Percentiles rank a stretch among this genome's conserved stretches.
phyloP scores from a whole-genome alignment of 2,888 invertebrate genomes.

The Lepidochrysops patricia region DNA sequence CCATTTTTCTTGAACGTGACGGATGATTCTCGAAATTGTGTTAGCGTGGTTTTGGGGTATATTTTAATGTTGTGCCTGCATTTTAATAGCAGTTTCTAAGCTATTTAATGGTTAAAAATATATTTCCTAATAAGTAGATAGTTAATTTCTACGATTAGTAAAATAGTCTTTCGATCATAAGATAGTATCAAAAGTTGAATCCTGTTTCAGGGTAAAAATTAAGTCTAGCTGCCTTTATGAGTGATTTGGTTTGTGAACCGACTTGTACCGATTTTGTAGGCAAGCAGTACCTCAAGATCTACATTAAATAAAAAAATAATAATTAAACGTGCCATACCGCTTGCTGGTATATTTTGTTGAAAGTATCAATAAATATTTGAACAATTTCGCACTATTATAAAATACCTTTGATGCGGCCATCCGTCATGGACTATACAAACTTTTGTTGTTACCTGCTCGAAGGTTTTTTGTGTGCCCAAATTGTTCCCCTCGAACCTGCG shows the following conservation, averaged over 20 bases:
- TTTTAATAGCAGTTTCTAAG: background rate
- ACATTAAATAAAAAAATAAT: background rate
- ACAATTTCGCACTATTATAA: constrained; percentile 47
- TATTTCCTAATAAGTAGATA: too few species aligned
- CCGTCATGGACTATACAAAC: constrained; percentile 37
- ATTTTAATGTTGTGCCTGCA: constrained; percentile 4
- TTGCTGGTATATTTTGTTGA: background rate
- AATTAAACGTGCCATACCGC: background rate
- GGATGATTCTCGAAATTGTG: constrained; percentile 40
- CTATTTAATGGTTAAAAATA: too few species aligned
- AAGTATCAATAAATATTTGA: constrained; percentile 10
- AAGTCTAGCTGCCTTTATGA: too few species aligned
- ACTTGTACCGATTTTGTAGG: too few species aligned
- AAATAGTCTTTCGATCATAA: too few species aligned
- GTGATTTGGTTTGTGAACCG: too few species aligned
- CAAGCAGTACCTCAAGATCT: too few species aligned
- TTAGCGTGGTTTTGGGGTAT: constrained; percentile 24
- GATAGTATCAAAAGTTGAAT: too few species aligned
- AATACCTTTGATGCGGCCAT: constrained; percentile 28
- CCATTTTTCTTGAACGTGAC: constrained; percentile 56
- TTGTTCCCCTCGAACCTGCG: constrained; percentile 30
- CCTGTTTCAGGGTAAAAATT: too few species aligned
- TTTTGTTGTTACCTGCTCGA: constrained; percentile 41
- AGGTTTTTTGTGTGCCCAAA: constrained; percentile 38
- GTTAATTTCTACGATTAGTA: too few species aligned